A percentile compares a stretch with the other conserved stretches of the same genome.
phyloP scores from a whole-genome alignment of 2,888 invertebrate species.

The Hypomecis atomaria region DNA sequence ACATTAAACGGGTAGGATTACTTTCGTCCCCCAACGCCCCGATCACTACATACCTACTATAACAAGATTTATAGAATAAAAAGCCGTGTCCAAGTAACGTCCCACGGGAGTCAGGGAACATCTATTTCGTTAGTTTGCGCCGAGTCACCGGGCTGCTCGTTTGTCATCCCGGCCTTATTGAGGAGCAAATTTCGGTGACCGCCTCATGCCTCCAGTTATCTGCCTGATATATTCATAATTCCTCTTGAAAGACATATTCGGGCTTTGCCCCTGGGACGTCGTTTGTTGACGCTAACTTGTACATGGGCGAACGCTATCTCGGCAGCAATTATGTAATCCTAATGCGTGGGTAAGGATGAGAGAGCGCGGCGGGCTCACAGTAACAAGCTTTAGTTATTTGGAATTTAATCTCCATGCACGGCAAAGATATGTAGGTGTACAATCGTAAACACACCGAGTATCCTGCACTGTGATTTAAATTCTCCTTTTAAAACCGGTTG shows the following conservation, averaged over 20 bases:
- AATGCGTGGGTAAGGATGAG: constrained; percentile 25
- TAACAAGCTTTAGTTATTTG: constrained; percentile 17
- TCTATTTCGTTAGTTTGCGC: constrained; percentile 67
- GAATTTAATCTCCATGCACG: constrained; percentile 22
- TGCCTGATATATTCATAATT: constrained; percentile 70
- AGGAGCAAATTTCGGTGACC: constrained; percentile 66
- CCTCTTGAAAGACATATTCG: constrained; percentile 54
- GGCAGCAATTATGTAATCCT: constrained; percentile 30
- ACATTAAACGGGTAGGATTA: constrained; percentile 26
- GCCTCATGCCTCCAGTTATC: constrained; percentile 61
- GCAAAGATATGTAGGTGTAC: constrained; percentile 4
- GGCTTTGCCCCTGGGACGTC: constrained; percentile 39
- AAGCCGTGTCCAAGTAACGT: constrained; percentile 49
- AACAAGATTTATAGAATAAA: constrained; percentile 54
- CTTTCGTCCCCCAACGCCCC: constrained; percentile 22
- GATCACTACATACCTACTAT: constrained; percentile 41
- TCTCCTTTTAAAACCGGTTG: not conserved
- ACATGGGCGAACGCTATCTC: constrained; percentile 36
- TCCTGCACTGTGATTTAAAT: not conserved
- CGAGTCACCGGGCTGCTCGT: constrained; percentile 67
- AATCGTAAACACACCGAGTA: constrained; percentile 3
- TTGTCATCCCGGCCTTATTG: constrained; percentile 71
- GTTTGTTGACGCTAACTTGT: constrained; percentile 43
- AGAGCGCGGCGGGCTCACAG: constrained; percentile 13
- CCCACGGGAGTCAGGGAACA: constrained; percentile 52